Evolutionary conservation across 2,888 invertebrate genomes (phyloP), one percentile per base, ranked within the genome.

Genomic region (Elysia crispata): DNA sequence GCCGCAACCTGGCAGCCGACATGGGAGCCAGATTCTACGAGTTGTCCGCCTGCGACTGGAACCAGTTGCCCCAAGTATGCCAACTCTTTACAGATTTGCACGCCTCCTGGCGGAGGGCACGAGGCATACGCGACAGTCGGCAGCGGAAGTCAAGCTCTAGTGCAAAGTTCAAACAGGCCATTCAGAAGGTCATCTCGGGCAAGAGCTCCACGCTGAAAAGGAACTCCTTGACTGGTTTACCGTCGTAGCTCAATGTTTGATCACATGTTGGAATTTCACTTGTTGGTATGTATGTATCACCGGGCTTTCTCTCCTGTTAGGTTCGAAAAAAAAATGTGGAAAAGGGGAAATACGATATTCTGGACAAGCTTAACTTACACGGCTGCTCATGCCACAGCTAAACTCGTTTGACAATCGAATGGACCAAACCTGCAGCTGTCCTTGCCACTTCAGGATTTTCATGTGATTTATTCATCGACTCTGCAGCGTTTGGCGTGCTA

Each of bases 31-130:
- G 86, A 11, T 90, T 89, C 83, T 88, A 86, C 79, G 91, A 91
- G 82, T 89, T 88, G 50, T 91, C 89, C 3, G 92, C 92, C 20
- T 89, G 90, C 49, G 91, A 92, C 77, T 91, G 91, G 79, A 89
- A 89, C 28, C 86, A 88, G 25, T 81, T 88, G 20, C 80, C 84
- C 1, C 84, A 84, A 8, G 88, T 92, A 28, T 81, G 83, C 13
- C 88, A 89, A 25, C 85, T 91, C 70, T 92, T 91, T 81, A 84
- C 86, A 30, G 90, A 91, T 80, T 86, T 91, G 15, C 88, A 89
- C 72, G 83, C 90, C 11, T 89, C 91, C 69, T 88, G 89, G 69
- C 82, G 87, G 28, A 81, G 89, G 57, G 73, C 84, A 49, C 83
- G 88, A 66, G 81, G 83, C 23, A 70, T 83, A 54, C 82, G 87